A percentile compares a stretch with the other conserved stretches of the same genome.
phyloP scores from a whole-genome alignment of 1,140 invertebrate species.

The Hyphantria cunea region DNA sequence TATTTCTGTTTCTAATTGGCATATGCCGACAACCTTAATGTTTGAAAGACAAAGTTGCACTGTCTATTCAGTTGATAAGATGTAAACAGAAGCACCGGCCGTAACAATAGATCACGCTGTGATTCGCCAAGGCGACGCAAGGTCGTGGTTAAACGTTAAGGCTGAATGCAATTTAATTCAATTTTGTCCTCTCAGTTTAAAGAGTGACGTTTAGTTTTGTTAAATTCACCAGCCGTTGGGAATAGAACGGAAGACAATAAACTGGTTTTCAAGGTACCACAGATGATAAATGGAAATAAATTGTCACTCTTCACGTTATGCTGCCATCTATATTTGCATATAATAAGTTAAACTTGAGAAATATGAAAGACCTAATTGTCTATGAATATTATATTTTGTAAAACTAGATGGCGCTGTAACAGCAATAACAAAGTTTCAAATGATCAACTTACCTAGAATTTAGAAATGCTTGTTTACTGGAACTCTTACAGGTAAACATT shows the following conservation, averaged over 20 bases:
- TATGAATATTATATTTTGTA: conserved; percentile 6
- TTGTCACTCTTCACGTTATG: conserved; percentile 6
- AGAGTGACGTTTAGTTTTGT: conserved; percentile 59
- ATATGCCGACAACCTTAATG: conserved; percentile 40
- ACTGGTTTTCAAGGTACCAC: conserved; percentile 44
- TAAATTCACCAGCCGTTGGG: conserved; percentile 57
- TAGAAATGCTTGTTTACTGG: no score
- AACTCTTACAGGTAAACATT: no score
- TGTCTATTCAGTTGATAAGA: conserved; percentile 48
- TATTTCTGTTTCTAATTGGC: conserved; percentile 43
- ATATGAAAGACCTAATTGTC: conserved; percentile 38
- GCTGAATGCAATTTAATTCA: conserved; percentile 53
- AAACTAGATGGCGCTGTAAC: conserved; percentile 13
- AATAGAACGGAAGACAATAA: conserved; percentile 42
- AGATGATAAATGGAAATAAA: conserved; percentile 16
- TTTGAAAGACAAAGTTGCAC: conserved; percentile 32
- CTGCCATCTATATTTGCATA: not conserved
- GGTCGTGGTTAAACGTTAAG: conserved; percentile 54
- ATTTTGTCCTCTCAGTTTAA: conserved; percentile 48
- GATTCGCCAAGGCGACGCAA: conserved; percentile 48
- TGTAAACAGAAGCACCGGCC: conserved; percentile 72
- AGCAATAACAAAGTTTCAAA: no score
- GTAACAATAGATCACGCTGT: conserved; percentile 59
- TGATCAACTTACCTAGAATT: no score
- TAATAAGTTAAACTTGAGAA: not conserved